Conservation (phyloP, 2,113 vertebrate genomes). For the Peucedramus taeniatus region DNA sequence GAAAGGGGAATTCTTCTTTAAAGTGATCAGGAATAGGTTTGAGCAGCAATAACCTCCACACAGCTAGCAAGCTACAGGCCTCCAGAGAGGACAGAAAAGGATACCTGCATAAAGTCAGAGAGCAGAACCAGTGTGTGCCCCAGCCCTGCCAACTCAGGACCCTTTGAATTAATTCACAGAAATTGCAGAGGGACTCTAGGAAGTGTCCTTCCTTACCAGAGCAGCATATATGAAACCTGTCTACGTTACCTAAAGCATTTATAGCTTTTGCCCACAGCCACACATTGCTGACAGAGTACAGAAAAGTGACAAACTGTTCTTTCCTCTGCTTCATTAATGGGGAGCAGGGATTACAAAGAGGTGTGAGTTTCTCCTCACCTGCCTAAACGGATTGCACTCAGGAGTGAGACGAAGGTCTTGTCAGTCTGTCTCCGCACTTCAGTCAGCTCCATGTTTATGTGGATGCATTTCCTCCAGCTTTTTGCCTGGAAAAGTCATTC, state of each 20-base stretch:
- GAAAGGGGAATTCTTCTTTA: neutral
- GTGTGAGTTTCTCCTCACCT: conserved; percentile 68
- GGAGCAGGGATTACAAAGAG: neutral
- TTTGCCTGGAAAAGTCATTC: conserved; percentile 74
- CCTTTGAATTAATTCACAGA: neutral
- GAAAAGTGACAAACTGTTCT: neutral
- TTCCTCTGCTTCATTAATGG: neutral
- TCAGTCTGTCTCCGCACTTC: conserved; percentile 90
- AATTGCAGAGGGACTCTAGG: neutral
- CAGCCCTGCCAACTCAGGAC: neutral
- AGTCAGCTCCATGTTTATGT: conserved; percentile 90
- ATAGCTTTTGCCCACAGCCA: neutral
- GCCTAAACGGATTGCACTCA: conserved; percentile 88
- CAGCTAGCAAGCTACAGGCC: neutral
- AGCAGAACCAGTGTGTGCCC: neutral
- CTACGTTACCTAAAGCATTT: neutral
- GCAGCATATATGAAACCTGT: neutral
- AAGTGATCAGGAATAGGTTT: neutral
- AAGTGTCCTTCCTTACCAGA: neutral
- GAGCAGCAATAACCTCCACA: neutral
- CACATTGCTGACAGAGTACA: neutral
- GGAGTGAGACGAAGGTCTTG: conserved; percentile 85
- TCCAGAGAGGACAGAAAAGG: neutral
- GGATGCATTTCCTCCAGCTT: conserved; percentile 90
- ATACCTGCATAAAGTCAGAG: neutral